Evolutionary conservation across 1,140 invertebrate genomes (phyloP).

Genomic region (Sycophila sp.): DNA sequence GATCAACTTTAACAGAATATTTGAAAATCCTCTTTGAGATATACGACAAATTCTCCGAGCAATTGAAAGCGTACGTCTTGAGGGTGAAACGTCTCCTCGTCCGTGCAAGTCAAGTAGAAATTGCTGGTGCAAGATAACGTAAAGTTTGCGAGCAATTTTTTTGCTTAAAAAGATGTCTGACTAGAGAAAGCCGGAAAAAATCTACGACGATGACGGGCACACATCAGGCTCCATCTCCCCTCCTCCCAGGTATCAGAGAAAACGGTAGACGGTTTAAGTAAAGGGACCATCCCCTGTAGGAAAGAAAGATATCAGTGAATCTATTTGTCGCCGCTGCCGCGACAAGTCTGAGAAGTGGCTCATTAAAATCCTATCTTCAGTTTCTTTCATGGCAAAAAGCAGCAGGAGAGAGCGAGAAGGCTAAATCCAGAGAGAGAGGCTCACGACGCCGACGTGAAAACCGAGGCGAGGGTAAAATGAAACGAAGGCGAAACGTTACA

Average conservation of each 20-base stretch:
- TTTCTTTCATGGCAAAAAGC: constrained; percentile 49
- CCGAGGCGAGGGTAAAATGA: constrained; percentile 1
- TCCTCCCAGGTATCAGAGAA: constrained; percentile 38
- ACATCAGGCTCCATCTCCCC: no score
- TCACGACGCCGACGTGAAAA: neutral
- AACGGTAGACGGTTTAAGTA: constrained; percentile 39
- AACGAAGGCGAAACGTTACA: constrained; percentile 43
- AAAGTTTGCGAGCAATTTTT: constrained; percentile 28
- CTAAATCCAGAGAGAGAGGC: neutral
- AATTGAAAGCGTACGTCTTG: neutral
- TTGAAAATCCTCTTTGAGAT: no score
- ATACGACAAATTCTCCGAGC: constrained; percentile 11
- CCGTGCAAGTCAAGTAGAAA: constrained; percentile 12
- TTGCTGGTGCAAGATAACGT: constrained; percentile 25
- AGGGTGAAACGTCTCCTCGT: neutral
- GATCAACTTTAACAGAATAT: no score
- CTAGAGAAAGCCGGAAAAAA: constrained; percentile 10
- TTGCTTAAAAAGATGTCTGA: constrained; percentile 33
- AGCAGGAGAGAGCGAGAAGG: neutral
- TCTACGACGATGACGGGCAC: neutral
- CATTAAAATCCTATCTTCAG: constrained; percentile 56
- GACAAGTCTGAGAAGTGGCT: constrained; percentile 45
- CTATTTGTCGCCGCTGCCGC: constrained; percentile 50
- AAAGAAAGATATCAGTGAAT: constrained; percentile 56
- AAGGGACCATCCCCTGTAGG: neutral